These are phyloP conservation scores for Zapornia atra DNA, from an alignment of 2,113 vertebrate species.

Conservation along the genomic window DNA sequence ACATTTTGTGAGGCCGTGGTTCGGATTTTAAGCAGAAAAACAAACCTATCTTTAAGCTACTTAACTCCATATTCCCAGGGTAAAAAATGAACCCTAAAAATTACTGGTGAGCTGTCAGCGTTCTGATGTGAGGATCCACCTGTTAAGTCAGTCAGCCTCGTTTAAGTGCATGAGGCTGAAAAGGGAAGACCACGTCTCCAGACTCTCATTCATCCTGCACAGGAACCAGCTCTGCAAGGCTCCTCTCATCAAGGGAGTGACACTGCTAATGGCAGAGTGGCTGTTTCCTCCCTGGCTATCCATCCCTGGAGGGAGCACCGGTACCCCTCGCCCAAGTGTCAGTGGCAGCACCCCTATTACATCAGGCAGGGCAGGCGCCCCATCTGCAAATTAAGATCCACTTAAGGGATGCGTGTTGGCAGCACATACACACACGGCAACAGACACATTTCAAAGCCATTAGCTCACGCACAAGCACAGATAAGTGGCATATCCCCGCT, in stretches of 20 bases:
- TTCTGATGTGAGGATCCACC: not conserved
- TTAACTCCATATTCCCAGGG: not conserved
- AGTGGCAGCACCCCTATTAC: accelerated
- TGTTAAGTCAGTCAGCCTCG: accelerated
- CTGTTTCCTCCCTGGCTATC: too few relatives aligned
- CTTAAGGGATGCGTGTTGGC: not conserved
- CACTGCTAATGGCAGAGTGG: accelerated
- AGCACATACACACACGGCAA: not conserved
- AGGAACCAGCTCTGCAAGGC: not conserved
- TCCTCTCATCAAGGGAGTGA: accelerated
- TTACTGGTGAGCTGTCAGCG: not conserved
- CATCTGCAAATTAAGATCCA: not conserved
- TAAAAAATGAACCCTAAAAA: not conserved
- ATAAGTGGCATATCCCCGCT: not conserved
- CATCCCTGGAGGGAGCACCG: accelerated
- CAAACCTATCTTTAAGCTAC: not conserved
- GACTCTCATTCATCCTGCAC: not conserved
- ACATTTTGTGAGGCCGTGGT: not conserved
- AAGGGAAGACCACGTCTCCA: not conserved
- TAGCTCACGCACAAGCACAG: not conserved
- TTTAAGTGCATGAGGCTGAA: not conserved
- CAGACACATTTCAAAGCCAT: not conserved
- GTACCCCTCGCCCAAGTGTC: not conserved
- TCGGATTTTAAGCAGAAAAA: not conserved
- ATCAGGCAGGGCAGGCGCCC: not conserved